A percentile compares a stretch with the other conserved stretches of the same genome.
phyloP scores from a whole-genome alignment of 1,140 invertebrate species.

The Alviniconcha marisindica region DNA sequence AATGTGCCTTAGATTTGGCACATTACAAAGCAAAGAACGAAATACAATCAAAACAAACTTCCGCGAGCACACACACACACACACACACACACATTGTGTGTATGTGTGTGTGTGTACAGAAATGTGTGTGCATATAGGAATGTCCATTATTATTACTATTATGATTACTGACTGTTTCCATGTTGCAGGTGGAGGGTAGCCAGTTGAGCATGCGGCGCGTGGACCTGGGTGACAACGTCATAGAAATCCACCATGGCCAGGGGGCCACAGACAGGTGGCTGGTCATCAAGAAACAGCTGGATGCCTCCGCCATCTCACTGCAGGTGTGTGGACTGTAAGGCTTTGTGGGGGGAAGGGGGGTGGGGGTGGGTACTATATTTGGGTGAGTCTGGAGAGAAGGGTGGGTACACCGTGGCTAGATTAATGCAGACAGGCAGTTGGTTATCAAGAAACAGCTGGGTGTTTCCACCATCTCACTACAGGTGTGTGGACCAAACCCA shows the following conservation, averaged over 20 bases:
- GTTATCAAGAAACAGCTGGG: constrained; percentile 63
- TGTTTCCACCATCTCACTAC: constrained; percentile 66
- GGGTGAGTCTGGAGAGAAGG: too few relatives aligned
- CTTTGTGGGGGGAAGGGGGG: background rate
- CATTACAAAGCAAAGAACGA: too few relatives aligned
- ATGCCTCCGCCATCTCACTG: constrained; percentile 69
- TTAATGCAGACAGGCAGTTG: constrained; percentile 56
- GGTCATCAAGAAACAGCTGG: constrained; percentile 69
- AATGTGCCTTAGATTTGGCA: too few relatives aligned
- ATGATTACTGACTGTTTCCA: too few relatives aligned
- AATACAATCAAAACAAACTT: too few relatives aligned
- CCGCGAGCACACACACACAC: too few relatives aligned
- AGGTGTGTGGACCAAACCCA: constrained; percentile 58
- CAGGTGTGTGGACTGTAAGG: constrained; percentile 55
- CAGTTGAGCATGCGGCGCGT: constrained; percentile 59
- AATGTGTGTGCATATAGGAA: too few relatives aligned
- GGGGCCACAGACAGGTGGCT: constrained; percentile 65
- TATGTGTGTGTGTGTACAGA: too few relatives aligned
- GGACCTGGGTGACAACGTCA: constrained; percentile 63
- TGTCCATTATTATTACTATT: too few relatives aligned
- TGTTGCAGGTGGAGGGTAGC: constrained; percentile 63
- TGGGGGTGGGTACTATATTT: background rate
- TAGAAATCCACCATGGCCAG: constrained; percentile 68
- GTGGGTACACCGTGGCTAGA: too few relatives aligned
- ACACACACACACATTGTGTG: too few relatives aligned